phyloP scores from a whole-genome alignment of 2,113 vertebrate genomes.

The Psilopsiagon aurifrons region DNA sequence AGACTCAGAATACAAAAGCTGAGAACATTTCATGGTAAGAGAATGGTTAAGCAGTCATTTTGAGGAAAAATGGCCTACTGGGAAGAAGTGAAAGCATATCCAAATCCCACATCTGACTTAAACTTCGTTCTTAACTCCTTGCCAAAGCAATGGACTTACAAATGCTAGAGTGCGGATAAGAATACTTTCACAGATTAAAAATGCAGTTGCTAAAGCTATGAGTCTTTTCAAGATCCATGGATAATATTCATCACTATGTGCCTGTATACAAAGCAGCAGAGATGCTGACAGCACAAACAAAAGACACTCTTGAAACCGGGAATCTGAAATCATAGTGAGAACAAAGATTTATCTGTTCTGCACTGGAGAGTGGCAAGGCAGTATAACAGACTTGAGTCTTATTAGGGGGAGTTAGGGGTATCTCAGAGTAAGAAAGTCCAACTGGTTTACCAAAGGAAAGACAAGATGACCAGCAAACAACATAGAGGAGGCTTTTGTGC shows the following conservation, averaged over 20 bases:
- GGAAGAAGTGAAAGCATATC: background rate
- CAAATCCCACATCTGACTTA: background rate
- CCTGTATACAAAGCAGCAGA: background rate
- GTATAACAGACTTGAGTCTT: background rate
- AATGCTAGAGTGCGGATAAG: background rate
- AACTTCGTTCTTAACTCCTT: background rate
- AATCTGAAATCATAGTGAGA: background rate
- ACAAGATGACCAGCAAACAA: background rate
- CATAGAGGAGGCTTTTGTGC: background rate
- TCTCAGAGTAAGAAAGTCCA: background rate
- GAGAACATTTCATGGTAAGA: background rate
- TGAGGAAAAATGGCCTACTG: background rate
- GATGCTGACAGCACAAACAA: background rate
- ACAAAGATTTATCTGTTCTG: background rate
- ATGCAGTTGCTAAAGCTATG: background rate
- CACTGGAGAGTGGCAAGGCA: background rate
- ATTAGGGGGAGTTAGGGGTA: background rate
- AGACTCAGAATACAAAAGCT: background rate
- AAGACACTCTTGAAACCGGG: background rate
- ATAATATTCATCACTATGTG: background rate
- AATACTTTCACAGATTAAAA: background rate
- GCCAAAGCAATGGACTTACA: background rate
- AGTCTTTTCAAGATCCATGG: background rate
- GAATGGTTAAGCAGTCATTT: background rate
- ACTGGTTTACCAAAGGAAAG: background rate